Evolutionary conservation across 2,113 vertebrate species (phyloP), one percentile per base, ranked within the genome.

Genomic region (Phodopus roborovskii): DNA sequence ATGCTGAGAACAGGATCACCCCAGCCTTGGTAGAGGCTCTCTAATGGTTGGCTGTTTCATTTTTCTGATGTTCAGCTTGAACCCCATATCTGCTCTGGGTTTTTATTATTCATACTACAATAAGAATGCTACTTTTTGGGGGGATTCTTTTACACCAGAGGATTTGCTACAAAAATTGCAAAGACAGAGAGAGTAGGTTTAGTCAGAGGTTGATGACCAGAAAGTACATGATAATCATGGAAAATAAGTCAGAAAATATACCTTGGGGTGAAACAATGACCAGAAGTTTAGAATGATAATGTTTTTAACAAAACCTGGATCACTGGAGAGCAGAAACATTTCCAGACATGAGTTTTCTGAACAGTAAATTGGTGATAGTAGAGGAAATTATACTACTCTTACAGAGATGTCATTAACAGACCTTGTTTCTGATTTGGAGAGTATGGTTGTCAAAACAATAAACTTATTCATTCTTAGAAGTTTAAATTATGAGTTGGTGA

Each of bases 331-430:
- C 62, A 78, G 62, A 87, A 36, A 74, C 5, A 56, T 79, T 96
- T 77, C 30, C 42, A 84, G 56, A 66, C 45, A 48, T 24, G 45
- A 66, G 28, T 64, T 97, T 96, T 95, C 30, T 36, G 66, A 73
- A 83, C 3, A 87, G 58, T 42, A 83, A 58, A 48, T 48, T 88
- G 33, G 24, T n/a, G 62, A 53, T 20, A 64, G 42, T 26, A 77
- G 39, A 95, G n/a, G n/a, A n/a, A n/a, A n/a, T n/a, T n/a, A n/a
- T n/a, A 48, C 28, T 73, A 60, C 28, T 78, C 12, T 36, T 42
- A 62, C 9, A 83, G 28, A 94, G 30, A 42, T 74, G 2, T 68
- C 53, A 28, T 8, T 45, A 79, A n/a, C 28, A 78, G 53, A 93
- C 45, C 24, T 87, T 83, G 13, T 79, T 39, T 94, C 28, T 88